phyloP scores from a whole-genome alignment of 30 jellyfish, hydroid and myxozoan genomes.

The Nemopilema nomurai region DNA sequence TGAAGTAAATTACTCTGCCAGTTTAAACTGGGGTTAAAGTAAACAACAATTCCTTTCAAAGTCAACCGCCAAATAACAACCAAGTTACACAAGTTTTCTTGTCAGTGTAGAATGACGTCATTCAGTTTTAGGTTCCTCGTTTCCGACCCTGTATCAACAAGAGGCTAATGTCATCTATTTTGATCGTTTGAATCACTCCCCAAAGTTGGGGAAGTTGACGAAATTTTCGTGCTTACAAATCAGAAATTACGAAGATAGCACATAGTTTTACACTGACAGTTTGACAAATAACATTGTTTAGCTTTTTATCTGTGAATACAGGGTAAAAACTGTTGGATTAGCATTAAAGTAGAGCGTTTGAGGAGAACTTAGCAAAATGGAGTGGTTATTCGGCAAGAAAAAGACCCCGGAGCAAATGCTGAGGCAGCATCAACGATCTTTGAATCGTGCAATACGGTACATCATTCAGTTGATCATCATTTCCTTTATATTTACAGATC shows the following conservation, averaged over 20 bases:
- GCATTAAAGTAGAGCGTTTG: neutral
- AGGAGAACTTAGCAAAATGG: conserved; percentile 55
- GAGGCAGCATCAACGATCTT: conserved; percentile 93
- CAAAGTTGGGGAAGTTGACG: conserved; percentile 6
- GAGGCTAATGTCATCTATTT: conserved; percentile 17
- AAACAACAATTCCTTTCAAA: no score
- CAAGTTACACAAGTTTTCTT: no score
- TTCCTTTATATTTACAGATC: no score
- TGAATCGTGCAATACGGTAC: conserved; percentile 85
- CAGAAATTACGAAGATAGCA: no score
- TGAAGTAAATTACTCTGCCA: no score
- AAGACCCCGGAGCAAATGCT: conserved; percentile 97
- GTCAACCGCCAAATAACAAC: no score
- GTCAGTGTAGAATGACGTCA: conserved; percentile 5
- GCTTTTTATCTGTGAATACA: neutral
- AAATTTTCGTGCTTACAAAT: no score
- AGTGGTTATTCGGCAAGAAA: conserved; percentile 89
- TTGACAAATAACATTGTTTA: no score
- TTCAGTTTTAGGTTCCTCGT: conserved; percentile 12
- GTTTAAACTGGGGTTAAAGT: no score
- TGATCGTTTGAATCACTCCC: conserved; percentile 37
- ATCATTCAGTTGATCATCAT: neutral
- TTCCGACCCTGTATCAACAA: conserved; percentile 1
- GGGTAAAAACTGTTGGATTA: neutral
- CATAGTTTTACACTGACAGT: no score